phyloP scores from a whole-genome alignment of 2,113 vertebrate genomes.

The Passerina amoena region DNA sequence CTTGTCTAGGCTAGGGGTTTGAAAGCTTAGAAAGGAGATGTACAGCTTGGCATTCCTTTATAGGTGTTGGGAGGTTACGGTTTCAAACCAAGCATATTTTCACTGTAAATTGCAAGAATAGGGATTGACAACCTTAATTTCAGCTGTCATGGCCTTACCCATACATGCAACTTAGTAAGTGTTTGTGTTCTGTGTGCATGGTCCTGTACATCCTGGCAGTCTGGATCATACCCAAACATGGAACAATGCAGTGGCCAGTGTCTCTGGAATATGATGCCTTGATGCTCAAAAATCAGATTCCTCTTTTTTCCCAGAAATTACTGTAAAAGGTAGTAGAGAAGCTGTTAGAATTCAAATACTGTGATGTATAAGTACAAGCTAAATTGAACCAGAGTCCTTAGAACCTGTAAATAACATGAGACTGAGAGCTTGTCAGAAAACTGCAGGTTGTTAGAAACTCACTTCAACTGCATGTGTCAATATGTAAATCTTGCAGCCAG shows the following conservation, averaged over 20 bases:
- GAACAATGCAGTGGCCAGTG: not conserved
- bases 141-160: not conserved
- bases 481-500: not conserved
- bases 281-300: not conserved
- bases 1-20: not conserved
- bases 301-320: not conserved
- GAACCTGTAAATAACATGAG: not conserved
- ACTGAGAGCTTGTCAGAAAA: not conserved
- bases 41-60: not conserved
- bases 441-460: not conserved
- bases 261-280: not conserved
- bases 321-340: not conserved
- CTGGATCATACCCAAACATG: not conserved
- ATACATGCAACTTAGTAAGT: accelerated
- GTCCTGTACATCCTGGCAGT: not conserved
- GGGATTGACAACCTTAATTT: not conserved
- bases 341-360: not conserved
- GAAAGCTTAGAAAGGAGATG: not conserved
- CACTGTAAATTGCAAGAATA: not conserved
- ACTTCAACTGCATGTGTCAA: not conserved
- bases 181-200: not conserved
- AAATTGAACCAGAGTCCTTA: not conserved
- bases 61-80: not conserved
- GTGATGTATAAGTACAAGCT: not conserved
- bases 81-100: not conserved